These are phyloP conservation scores for Ochotona curzoniae DNA, from an alignment of 2,113 vertebrate species.

Conservation along the genomic window DNA sequence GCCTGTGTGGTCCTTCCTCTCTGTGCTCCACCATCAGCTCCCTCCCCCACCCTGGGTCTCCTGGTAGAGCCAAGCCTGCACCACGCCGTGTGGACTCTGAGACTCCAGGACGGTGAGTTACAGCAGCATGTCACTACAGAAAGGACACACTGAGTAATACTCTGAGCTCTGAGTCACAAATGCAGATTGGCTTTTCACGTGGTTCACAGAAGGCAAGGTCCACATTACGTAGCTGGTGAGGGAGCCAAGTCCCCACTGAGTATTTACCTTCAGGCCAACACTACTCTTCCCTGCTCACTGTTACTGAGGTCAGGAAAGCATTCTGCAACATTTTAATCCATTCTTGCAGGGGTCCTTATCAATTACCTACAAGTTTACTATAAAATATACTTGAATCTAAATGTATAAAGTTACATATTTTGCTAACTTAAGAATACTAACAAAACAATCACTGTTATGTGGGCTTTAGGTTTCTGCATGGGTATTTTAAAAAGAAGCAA, in stretches of 20 bases:
- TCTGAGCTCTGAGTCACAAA: background rate
- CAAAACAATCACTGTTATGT: background rate
- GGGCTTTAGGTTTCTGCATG: background rate
- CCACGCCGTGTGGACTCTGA: too few relatives aligned
- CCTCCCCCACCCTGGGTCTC: too few relatives aligned
- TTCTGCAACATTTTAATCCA: background rate
- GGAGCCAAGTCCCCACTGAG: background rate
- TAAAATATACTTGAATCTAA: constrained; percentile 16
- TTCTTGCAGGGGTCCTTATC: background rate
- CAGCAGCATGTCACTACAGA: too few relatives aligned
- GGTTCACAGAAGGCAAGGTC: background rate
- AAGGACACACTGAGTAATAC: too few relatives aligned
- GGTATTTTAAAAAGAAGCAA: constrained; percentile 6
- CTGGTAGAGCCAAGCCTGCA: too few relatives aligned
- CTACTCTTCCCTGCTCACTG: background rate
- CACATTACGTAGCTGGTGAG: background rate
- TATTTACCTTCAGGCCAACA: background rate
- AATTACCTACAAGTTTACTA: constrained; percentile 14
- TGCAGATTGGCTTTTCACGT: background rate
- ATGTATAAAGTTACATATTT: background rate
- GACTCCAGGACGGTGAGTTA: too few relatives aligned
- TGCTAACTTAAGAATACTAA: constrained; percentile 29
- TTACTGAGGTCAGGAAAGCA: background rate
- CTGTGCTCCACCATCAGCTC: too few relatives aligned
- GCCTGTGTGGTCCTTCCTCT: too few relatives aligned